These are phyloP conservation scores for Rhabdophis nuchalis DNA, from an alignment of 2,797 vertebrate species.

Conservation along the genomic window DNA sequence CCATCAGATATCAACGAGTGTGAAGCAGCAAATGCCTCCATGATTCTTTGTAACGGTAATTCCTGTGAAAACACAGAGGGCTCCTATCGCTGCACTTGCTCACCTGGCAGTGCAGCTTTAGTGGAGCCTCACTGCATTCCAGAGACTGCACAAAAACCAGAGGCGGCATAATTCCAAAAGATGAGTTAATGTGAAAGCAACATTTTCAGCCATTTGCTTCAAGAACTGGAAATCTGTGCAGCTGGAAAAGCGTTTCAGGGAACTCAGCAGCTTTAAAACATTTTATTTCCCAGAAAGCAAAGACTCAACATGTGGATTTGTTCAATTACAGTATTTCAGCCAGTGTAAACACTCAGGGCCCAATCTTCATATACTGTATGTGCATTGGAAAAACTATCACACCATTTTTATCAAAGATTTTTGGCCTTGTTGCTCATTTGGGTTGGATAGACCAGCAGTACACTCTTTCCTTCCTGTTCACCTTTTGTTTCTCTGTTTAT, in stretches of 20 bases:
- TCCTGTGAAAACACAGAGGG: conserved; percentile 88
- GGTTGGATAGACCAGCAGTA: background rate
- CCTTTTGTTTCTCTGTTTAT: conserved; percentile 1
- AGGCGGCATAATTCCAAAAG: conserved; percentile 40
- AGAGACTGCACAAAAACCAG: conserved; percentile 41
- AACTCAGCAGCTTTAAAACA: conserved; percentile 32
- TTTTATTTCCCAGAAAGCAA: conserved; percentile 32
- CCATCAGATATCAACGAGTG: conserved; percentile 90
- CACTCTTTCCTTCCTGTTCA: background rate
- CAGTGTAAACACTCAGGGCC: conserved; percentile 14
- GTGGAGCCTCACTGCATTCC: conserved; percentile 79
- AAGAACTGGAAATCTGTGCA: conserved; percentile 10
- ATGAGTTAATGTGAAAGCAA: background rate
- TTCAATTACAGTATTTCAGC: conserved; percentile 41
- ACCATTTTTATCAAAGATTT: background rate
- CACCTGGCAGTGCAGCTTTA: conserved; percentile 78
- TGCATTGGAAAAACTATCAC: background rate
- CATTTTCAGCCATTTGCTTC: background rate
- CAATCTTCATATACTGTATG: background rate
- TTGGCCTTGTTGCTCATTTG: background rate
- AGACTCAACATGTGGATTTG: conserved; percentile 19
- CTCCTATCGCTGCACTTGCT: conserved; percentile 87
- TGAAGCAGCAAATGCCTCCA: conserved; percentile 80
- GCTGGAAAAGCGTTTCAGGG: background rate
- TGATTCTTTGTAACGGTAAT: conserved; percentile 81